Evolutionary conservation across 2,797 vertebrate species (phyloP), one percentile per base, ranked within the genome.

Genomic region (Tenualosa ilisha): DNA sequence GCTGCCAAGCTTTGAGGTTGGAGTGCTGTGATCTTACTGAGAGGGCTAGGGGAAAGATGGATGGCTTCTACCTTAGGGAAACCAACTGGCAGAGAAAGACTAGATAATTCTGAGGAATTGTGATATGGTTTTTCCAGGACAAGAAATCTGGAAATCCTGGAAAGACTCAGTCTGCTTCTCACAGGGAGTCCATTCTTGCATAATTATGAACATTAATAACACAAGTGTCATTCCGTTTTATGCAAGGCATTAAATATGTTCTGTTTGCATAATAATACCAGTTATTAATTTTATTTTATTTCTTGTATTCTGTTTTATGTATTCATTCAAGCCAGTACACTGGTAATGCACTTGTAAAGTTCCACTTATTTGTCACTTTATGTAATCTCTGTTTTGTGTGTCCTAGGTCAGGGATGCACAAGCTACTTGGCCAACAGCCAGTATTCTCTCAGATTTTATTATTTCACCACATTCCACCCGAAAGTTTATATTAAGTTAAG

Each of bases 31-130:
- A 79, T 79, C 1, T 22, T 46, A 43, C 5, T 22, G 22, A 43
- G 37, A 22, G 40, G 37, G 13, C 17, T 79, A 2, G 37, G 6
- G 72, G 72, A 43, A 79, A 79, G 72, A 43, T 79, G 72, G 72
- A 79, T 79, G 40, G 72, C 72, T 7, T 46, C 72, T 79, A 79
- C 72, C 72, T 82, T n/a, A 53, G 54, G 20, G 82, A 56, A 68
- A 61, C 84, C 1, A 68, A 31, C 40, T 82, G 84, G 24, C 43
- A 49, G 26, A 12, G 75, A 37, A 75, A 43, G 72, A 46, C 40
- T 79, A 79, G 72, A 79, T 79, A 43, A 79, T 79, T 20, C 72
- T 12, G 7, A 22, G 72, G 40, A 79, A 79, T 79, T 79, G 72
- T 22, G 40, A 4, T 72, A 31, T 2, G 65, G 72, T 20, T 79